phyloP scores from a whole-genome alignment of 2,888 invertebrate species.

The Timema cristinae region DNA sequence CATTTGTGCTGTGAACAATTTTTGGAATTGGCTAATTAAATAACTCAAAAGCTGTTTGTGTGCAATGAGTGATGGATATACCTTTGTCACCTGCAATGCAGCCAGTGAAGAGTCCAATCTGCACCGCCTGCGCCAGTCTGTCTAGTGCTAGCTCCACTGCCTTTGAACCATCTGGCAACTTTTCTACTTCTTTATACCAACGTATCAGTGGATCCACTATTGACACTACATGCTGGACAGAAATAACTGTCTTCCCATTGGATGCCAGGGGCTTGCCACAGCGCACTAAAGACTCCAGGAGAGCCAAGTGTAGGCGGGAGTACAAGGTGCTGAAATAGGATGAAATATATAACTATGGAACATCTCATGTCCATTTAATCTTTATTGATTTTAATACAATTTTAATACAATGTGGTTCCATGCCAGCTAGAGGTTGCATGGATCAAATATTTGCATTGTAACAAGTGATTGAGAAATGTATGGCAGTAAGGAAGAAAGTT shows the following conservation, averaged over 20 bases:
- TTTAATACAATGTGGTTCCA: too few species aligned
- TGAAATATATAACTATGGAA: too few species aligned
- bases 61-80: conserved; percentile 29
- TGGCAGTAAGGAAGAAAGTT: too few species aligned
- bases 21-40: too few species aligned
- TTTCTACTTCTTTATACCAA: conserved; percentile 43
- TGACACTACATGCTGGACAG: conserved; percentile 57
- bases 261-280: conserved; percentile 33
- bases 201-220: conserved; percentile 49
- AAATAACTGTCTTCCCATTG: conserved; percentile 58
- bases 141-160: conserved; percentile 62
- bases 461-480: too few species aligned
- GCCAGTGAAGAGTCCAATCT: conserved; percentile 72
- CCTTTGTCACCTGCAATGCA: conserved; percentile 78
- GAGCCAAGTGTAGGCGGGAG: conserved; percentile 62
- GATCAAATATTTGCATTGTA: too few species aligned
- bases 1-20: too few species aligned
- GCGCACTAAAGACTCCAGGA: conserved; percentile 62
- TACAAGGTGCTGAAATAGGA: conserved; percentile 44
- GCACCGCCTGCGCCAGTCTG: conserved; percentile 77
- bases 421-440: too few species aligned
- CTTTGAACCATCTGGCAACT: conserved; percentile 44
- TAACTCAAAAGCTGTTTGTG: too few species aligned
- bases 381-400: too few species aligned
- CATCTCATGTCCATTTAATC: too few species aligned